Base-by-base conservation (phyloP, 2,888 invertebrate genomes). In the Arenicola marina region DNA sequence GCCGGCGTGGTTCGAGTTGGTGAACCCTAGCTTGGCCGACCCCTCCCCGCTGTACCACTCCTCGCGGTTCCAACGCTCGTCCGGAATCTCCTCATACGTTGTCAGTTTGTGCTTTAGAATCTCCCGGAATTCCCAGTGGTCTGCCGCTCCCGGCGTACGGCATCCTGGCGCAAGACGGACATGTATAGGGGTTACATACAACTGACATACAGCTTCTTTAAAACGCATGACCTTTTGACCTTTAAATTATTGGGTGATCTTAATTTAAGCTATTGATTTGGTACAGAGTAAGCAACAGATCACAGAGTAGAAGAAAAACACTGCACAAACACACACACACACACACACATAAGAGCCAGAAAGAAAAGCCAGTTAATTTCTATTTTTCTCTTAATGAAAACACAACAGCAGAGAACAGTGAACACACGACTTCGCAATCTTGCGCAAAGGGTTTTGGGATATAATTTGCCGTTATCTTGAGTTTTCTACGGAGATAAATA, bases 51-150 rank as follows among this genome's bases (percentile, higher is more conserved):
- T 32, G 53, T 61, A 53, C 56, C 48, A 66, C 28, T 56, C 63
- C 29, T 68, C 64, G 2, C 53, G 21, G 29, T 53, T 44, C 68
- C 68, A 68, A 15, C 66, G 58, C 43, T 68, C 61, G 26, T 32
- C 38, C 4, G 59, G 62, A 38, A 66, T 53, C 29, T 61, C 58
- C 1, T 31, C 21, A 51, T 66, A 44, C n/a, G 56, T 55, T 26
- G 58, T 51, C 21, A 26, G 31, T 28, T 64, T 54, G 15, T 59
- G 53, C 43, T 67, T 56, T 24, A 66, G 61, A 1, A 51, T 43
- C 61, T 62, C 44, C 33, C 66, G 63, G 54, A 62, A 62, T 28
- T 62, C 62, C 2, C 48, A 26, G 18, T 45, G 24, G 48, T 55
- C 51, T 34, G 44, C 58, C 4, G 48, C 56, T 1, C 68, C 68